Evolutionary conservation across 1,140 invertebrate species (phyloP).

Genomic region (Lordiphosa collinella): DNA sequence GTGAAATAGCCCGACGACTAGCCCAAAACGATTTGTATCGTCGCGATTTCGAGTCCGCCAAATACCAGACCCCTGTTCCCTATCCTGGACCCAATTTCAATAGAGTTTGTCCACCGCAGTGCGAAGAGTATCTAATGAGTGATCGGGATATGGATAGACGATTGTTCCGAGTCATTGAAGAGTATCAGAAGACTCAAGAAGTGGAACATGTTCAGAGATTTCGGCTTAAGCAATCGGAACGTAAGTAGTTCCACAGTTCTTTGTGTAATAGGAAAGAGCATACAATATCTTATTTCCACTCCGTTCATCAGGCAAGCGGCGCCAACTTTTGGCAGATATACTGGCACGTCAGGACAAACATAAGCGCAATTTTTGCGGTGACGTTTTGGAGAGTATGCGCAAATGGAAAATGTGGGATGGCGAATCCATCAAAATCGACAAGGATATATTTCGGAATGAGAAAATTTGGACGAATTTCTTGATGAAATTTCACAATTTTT

Average conservation of each 20-base stretch:
- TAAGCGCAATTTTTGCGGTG: conserved; percentile 22
- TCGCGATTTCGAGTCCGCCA: background rate
- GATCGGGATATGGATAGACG: background rate
- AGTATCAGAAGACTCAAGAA: conserved; percentile 20
- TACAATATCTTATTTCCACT: too few relatives aligned
- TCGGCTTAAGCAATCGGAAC: background rate
- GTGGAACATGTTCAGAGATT: background rate
- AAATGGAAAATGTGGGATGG: conserved; percentile 32
- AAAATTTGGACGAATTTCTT: conserved; percentile 10
- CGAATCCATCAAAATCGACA: background rate
- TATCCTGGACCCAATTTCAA: conserved; percentile 32
- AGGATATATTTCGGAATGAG: background rate
- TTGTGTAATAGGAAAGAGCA: too few relatives aligned
- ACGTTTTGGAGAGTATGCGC: conserved; percentile 34
- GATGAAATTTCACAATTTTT: conserved; percentile 4
- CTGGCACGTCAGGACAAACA: background rate
- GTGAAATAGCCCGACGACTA: background rate
- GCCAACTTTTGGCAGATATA: background rate
- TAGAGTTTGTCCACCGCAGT: background rate
- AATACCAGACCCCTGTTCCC: conserved; percentile 18
- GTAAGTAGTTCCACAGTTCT: too few relatives aligned
- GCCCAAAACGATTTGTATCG: background rate
- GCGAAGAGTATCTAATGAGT: background rate
- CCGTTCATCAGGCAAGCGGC: conserved; percentile 14
- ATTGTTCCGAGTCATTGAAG: conserved; percentile 25